Evolutionary conservation across 2,113 vertebrate species (phyloP), one percentile per base, ranked within the genome.

Genomic region (Cheilinus undulatus): DNA sequence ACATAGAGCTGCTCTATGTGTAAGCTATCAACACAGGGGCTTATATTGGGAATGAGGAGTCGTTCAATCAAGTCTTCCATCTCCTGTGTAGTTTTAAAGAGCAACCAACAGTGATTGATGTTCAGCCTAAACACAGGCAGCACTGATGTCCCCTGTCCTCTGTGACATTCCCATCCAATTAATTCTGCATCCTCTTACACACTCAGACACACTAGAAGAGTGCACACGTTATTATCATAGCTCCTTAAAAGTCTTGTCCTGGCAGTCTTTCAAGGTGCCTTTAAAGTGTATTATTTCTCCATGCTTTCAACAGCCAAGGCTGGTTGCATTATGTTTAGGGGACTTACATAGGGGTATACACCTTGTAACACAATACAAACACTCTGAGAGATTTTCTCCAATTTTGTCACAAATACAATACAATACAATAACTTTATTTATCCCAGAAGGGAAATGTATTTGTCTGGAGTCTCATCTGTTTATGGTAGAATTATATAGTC

Each of bases 111-210:
- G 82, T 92, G 90, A 92, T 90, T 91, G 88, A 86, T 87, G 86
- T 88, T 79, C 74, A 84, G 89, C 89, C 89, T 88, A 85, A 81
- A 86, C 57, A 86, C 80, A 43, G 27, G 58, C 80, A 83, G 84
- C 86, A 57, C 83, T 86, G 82, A 63, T 88, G 86, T 91, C 82
- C 76, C 83, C 77, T 82, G 75, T 90, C 86, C 85, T 81, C 71
- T 52, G 73, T 91, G 88, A 90, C 88, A 83, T 89, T 89, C 88
- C 84, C 84, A 80, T 87, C 89, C 88, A 91, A 91, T 92, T 89
- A 90, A 80, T 63, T 53, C 46, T 34, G 32, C 27, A 46, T 43
- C 20, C 14, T 15, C 14, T 17, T 56, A 51, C 5, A 38, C 23
- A 43, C 28, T 50, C 8, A 72, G 64, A 49, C 20, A 59, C 19